Evolutionary conservation across 2,888 invertebrate species (phyloP), one percentile per base, ranked within the genome.

Genomic region (Habrosyne pyritoides): DNA sequence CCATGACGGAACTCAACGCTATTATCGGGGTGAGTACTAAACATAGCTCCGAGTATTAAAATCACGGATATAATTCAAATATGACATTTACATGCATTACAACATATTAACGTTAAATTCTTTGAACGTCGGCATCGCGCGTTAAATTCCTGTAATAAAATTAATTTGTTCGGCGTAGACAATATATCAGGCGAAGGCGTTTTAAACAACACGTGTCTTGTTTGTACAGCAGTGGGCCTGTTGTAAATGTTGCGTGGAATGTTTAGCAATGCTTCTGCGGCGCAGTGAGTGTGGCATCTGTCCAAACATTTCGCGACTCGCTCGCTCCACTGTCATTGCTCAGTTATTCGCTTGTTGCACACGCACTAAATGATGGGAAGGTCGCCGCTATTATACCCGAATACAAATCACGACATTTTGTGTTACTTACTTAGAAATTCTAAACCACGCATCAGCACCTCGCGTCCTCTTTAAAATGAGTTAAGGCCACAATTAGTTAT

Each of bases 1-100:
- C 97, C 77, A 98, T 98, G 97, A 96, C 97, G 63, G 98, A 98
- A 91, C 94, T 98, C 68, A 98, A 98, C 88, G 96, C 97, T 72
- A 97, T 98, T 81, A 97, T 98, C 84, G 98, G 98, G 95, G 98
- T 98, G 93, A 95, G 96, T 93, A 60, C 52, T 53, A 33, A 52
- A 21, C 22, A 46, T 18, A 30, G 47, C 36, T 46, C 14, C 12
- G n/a, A 24, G n/a, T 62, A 59, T 62, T 64, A 10, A 21, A 22
- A 10, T 22, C n/a, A 36, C n/a, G 4, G 14, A 36, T 36, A 42
- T 6, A 8, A 42, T 12, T 42, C 12, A 18, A n/a, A 18, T 42
- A 18, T 18, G 36, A 42, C 42, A 42, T 42, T 42, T 7, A 42
- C 36, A 42, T 42, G 36, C 36, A 42, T 18, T 42, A 18, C 24